phyloP scores from a whole-genome alignment of 2,797 vertebrate genomes.

The Smutsia temminckii region DNA sequence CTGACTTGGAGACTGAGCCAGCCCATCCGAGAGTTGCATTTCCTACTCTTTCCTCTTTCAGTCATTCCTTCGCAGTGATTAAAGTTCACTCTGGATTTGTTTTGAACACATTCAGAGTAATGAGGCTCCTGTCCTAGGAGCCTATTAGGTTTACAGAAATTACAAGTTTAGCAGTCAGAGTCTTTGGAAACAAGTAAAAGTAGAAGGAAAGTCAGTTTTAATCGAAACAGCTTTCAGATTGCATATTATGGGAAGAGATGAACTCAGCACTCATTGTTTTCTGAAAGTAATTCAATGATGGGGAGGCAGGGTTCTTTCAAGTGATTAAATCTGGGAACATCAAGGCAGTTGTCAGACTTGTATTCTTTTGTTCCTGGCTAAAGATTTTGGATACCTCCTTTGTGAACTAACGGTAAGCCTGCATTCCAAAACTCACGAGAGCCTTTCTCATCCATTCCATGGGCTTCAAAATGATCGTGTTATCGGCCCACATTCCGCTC shows the following conservation, averaged over 20 bases:
- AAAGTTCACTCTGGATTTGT: conserved; percentile 32
- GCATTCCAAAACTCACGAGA: conserved; percentile 30
- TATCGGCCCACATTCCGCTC: conserved; percentile 66
- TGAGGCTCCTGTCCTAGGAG: conserved; percentile 39
- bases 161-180: neutral
- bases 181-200: conserved; percentile 33
- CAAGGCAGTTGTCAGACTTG: neutral
- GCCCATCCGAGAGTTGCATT: neutral
- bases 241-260: conserved; percentile 23
- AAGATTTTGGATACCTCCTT: conserved; percentile 48
- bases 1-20: conserved; percentile 40
- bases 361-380: conserved; percentile 24
- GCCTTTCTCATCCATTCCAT: conserved; percentile 63
- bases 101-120: conserved; percentile 20
- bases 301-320: conserved; percentile 38
- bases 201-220: conserved; percentile 45
- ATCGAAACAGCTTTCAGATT: conserved; percentile 45
- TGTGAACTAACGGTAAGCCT: conserved; percentile 46
- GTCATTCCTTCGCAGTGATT: neutral
- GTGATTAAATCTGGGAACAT: conserved; percentile 43
- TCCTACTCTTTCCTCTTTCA: neutral
- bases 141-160: conserved; percentile 24
- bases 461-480: conserved; percentile 41
- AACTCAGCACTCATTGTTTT: conserved; percentile 50
- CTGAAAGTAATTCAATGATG: conserved; percentile 48